phyloP scores from a whole-genome alignment of 2,113 vertebrate species.

The Chamaea fasciata region DNA sequence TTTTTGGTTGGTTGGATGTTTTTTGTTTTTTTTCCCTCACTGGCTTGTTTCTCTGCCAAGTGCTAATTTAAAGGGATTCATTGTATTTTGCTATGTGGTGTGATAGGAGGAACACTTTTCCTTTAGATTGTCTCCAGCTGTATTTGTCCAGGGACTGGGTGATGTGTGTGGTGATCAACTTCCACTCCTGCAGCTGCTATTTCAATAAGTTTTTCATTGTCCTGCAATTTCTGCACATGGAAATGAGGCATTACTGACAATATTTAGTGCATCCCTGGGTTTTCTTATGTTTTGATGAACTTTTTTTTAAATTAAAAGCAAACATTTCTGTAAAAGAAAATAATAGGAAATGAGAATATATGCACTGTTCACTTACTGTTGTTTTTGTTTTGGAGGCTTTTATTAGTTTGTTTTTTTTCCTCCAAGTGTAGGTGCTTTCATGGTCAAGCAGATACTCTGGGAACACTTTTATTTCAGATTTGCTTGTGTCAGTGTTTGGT shows the following conservation, averaged over 20 bases:
- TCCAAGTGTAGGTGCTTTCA: background rate
- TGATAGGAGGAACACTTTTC: background rate
- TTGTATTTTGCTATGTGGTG: constrained; percentile 4
- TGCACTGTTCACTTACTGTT: background rate
- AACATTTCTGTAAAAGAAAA: background rate
- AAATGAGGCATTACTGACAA: background rate
- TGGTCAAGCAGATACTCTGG: background rate
- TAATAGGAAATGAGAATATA: background rate
- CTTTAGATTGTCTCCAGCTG: constrained; percentile 21
- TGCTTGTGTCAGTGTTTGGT: background rate
- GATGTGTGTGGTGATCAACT: background rate
- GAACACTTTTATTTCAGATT: background rate
- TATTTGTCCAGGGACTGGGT: background rate
- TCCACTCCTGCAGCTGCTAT: background rate
- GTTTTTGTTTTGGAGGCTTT: background rate
- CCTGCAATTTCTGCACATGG: background rate
- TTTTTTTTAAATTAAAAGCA: background rate
- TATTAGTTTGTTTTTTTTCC: background rate
- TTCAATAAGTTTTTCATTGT: background rate
- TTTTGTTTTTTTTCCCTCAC: background rate
- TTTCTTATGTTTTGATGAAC: background rate
- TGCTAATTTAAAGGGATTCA: background rate
- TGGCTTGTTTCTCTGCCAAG: constrained; percentile 3
- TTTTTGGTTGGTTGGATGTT: background rate
- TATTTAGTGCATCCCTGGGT: background rate